Evolutionary conservation across 2,888 invertebrate species (phyloP).

Genomic region (Himalopsyche tibetana): DNA sequence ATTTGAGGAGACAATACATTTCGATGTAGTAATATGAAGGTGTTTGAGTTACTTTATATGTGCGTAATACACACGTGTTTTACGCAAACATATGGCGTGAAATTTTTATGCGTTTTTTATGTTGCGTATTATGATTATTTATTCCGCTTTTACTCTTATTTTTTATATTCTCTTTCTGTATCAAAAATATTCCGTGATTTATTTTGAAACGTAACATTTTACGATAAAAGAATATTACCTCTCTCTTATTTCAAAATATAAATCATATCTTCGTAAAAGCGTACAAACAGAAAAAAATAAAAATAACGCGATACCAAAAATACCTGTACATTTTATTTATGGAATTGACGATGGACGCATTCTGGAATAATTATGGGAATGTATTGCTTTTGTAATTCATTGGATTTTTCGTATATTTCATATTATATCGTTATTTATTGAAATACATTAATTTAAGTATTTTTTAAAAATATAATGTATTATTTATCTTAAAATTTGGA

Average conservation of each 20-base stretch:
- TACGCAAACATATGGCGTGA: constrained; percentile 26
- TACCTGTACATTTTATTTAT: background rate
- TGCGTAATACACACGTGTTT: constrained; percentile 20
- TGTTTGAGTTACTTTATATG: background rate
- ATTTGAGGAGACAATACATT: constrained; percentile 13
- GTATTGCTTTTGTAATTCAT: background rate
- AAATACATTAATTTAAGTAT: too few relatives aligned
- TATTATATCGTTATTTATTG: too few relatives aligned
- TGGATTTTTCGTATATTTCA: too few relatives aligned
- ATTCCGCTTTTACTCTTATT: background rate
- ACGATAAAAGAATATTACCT: constrained; percentile 30
- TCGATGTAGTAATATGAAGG: constrained; percentile 4
- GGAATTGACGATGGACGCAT: background rate
- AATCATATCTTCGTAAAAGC: constrained; percentile 34
- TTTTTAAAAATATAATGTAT: too few relatives aligned
- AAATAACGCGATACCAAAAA: constrained; percentile 15
- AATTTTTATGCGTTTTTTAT: constrained; percentile 34
- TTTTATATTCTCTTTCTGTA: constrained; percentile 31
- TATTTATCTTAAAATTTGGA: too few relatives aligned
- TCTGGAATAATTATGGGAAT: background rate
- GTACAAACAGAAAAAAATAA: background rate
- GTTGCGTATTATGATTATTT: constrained; percentile 31
- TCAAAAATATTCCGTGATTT: constrained; percentile 34
- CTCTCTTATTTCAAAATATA: constrained; percentile 30
- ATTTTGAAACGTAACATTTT: constrained; percentile 23